Base-by-base conservation (phyloP, 1,140 invertebrate genomes). In the Drosophila busckii region DNA sequence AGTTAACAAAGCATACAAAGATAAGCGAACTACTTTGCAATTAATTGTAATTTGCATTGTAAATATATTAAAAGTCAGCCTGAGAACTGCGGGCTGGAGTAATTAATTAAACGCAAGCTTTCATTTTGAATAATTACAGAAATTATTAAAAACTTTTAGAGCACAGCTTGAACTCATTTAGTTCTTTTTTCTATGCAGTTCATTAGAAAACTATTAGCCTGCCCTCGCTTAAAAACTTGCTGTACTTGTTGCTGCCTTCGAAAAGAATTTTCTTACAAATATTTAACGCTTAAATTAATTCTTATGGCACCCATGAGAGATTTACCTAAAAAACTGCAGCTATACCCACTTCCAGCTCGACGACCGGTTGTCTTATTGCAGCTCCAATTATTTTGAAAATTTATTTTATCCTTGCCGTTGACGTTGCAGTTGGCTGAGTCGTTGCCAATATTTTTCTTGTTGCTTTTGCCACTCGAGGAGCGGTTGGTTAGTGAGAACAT, bases 301-400 rank as follows among this genome's bases (percentile, higher is more conserved):
- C 10, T 54, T 46, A 41, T 56, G 38, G 22, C 37, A 41, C 34
- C 22, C 22, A 49, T 50, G 28, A 50, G 42, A 46, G 19, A 50
- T 70, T 76, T 78, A 86, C 84, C 84, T 86, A 86, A 84, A 62
- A 86, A 86, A 75, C 84, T 86, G 80, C 80, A 83, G 55, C 84
- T 86, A 78, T 86, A 83, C 38, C 75, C 84, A 67, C 48, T 86
- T 61, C 84, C 84, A 82, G 84, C 83, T 35, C 84, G 84, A 45
- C 84, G 80, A 56, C 84, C 84, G 48, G 84, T 86, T 71, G 84
- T 86, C 68, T 86, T 86, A 68, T 86, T 86, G 65, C 80, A 84
- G 70, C 70, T 86, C 84, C 84, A 86, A 66, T 80, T 86, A 86
- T 86, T 86, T 83, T 86, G 84, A 58, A 84, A 84, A 71, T 82